A percentile compares a stretch with the other conserved stretches of the same genome.
phyloP scores from a whole-genome alignment of 2,113 vertebrate genomes.

The Azemiops feae region DNA sequence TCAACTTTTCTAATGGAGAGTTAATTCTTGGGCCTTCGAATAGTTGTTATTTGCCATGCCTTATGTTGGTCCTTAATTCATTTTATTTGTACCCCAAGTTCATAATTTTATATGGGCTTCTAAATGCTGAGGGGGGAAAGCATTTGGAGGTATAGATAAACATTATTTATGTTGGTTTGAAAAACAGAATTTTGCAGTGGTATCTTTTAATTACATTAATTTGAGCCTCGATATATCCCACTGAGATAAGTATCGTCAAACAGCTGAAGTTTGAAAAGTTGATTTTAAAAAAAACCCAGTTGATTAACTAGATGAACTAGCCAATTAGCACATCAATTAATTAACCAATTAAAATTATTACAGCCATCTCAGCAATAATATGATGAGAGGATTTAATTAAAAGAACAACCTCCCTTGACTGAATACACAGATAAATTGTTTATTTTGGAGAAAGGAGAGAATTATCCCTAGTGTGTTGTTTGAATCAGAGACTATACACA shows the following conservation, averaged over 20 bases:
- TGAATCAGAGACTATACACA: not conserved
- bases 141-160: slow-evolving; percentile 18
- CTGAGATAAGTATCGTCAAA: slow-evolving; percentile 39
- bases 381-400: slow-evolving; percentile 29
- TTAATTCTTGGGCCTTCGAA: not conserved
- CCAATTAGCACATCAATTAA: slow-evolving; percentile 39
- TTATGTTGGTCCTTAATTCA: not conserved
- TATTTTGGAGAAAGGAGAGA: not conserved
- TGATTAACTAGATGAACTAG: slow-evolving; percentile 34
- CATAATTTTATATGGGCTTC: not conserved
- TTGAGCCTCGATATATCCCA: slow-evolving; percentile 38
- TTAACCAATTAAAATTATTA: slow-evolving; percentile 40
- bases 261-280: slow-evolving; percentile 33
- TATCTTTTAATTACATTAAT: slow-evolving; percentile 39
- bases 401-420: slow-evolving; percentile 26
- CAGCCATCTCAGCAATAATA: slow-evolving; percentile 37
- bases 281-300: not conserved
- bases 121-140: slow-evolving; percentile 12
- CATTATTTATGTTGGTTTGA: slow-evolving; percentile 1
- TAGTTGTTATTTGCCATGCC: not conserved
- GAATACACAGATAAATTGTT: slow-evolving; percentile 21
- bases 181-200: slow-evolving; percentile 39
- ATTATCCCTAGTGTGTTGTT: not conserved
- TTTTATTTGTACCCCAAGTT: not conserved
- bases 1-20: not conserved